A percentile compares a stretch with the other conserved stretches of the same genome.
Evolutionary conservation across 2,113 vertebrate genomes (phyloP).

Genomic region (Hypomesus transpacificus): DNA sequence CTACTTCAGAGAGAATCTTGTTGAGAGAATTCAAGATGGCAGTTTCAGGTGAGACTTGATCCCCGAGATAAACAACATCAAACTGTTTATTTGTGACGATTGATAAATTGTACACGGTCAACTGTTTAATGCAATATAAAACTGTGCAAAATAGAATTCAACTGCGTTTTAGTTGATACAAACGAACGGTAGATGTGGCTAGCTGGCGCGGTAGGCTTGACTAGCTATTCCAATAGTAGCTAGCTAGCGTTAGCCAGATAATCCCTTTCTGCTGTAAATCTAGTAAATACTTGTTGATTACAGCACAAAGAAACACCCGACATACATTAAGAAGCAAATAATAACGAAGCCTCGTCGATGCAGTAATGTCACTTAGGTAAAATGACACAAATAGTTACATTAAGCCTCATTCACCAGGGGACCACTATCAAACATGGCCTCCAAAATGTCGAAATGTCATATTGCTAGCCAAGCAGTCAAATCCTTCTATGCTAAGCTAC

Average conservation of each 20-base stretch:
- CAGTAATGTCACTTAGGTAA: background rate
- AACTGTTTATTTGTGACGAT: background rate
- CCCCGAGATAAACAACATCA: conserved; percentile 34
- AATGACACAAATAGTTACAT: conserved; percentile 1
- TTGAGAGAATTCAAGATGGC: conserved; percentile 79
- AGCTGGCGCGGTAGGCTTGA: conserved; percentile 30
- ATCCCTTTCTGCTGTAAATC: conserved; percentile 34
- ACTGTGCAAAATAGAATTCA: background rate
- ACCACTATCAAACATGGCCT: conserved; percentile 47
- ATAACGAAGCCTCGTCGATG: background rate
- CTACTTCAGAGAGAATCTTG: conserved; percentile 69
- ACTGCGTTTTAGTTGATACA: background rate
- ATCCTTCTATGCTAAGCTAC: conserved; percentile 45
- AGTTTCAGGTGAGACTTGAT: conserved; percentile 73
- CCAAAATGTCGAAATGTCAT: conserved; percentile 46
- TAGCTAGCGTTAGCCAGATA: conserved; percentile 35
- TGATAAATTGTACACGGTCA: no score
- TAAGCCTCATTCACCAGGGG: conserved; percentile 21
- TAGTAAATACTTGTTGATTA: conserved; percentile 23
- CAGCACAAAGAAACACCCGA: conserved; percentile 11
- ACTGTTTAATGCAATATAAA: no score
- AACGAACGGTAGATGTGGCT: conserved; percentile 16
- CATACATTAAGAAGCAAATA: background rate
- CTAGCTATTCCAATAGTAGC: conserved; percentile 4
- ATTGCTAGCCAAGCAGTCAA: conserved; percentile 32